Conservation (phyloP, 1,140 invertebrate genomes). For the Sycobia sp. region DNA sequence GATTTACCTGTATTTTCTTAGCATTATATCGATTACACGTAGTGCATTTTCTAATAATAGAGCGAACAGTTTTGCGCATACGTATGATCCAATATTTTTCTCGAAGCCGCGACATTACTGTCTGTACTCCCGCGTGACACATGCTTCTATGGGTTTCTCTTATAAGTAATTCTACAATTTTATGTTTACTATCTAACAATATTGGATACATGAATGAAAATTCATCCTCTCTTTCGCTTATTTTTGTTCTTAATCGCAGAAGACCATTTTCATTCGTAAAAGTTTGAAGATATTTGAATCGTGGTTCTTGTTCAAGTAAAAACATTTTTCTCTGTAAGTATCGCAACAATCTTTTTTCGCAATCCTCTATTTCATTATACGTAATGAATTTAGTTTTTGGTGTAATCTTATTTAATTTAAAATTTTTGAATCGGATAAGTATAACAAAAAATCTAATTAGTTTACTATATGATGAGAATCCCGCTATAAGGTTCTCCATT, state of each 20-base stretch:
- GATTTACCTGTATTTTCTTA: too few species aligned
- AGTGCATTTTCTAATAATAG: constrained; percentile 42
- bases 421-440: not conserved
- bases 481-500: not conserved
- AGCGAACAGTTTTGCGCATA: constrained; percentile 33
- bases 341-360: constrained; percentile 36
- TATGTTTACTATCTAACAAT: constrained; percentile 34
- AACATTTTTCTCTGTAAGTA: not conserved
- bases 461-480: not conserved
- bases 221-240: constrained; percentile 33
- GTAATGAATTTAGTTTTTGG: not conserved
- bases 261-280: constrained; percentile 21
- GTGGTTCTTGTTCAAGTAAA: not conserved
- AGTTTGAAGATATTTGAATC: constrained; percentile 15
- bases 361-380: constrained; percentile 14
- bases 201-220: constrained; percentile 34
- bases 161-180: constrained; percentile 35
- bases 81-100: constrained; percentile 34
- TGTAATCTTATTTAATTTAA: not conserved
- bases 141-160: constrained; percentile 37
- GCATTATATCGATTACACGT: constrained; percentile 43
- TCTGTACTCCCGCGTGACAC: constrained; percentile 34
- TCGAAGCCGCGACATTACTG: constrained; percentile 33
- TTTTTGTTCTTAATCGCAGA: constrained; percentile 37
- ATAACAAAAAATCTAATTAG: not conserved